Evolutionary conservation across 2,797 vertebrate species (phyloP).

Genomic region (Hephaestus fuliginosus): DNA sequence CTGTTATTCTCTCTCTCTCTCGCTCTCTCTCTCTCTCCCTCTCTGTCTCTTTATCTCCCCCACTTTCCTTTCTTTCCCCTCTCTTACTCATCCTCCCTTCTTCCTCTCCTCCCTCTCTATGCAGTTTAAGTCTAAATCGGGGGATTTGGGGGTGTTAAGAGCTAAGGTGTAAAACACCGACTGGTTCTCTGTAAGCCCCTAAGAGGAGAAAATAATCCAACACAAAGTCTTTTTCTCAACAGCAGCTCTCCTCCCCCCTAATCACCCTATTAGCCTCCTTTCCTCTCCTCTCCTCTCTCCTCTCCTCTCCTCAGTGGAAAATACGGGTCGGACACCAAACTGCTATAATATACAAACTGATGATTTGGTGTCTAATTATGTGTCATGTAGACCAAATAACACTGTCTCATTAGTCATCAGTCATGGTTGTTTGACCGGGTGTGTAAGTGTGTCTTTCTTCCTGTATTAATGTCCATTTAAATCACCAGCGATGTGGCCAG

Average conservation of each 20-base stretch:
- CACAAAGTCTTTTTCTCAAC: slow-evolving; percentile 76
- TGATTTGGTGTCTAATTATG: slow-evolving; percentile 24
- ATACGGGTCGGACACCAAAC: slow-evolving; percentile 7
- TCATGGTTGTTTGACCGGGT: slow-evolving; percentile 11
- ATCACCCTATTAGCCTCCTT: slow-evolving; percentile 69
- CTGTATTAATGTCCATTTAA: slow-evolving; percentile 28
- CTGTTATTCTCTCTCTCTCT: not conserved
- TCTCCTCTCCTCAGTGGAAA: not conserved
- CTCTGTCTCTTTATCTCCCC: not conserved
- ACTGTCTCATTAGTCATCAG: slow-evolving; percentile 1
- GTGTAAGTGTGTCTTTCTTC: slow-evolving; percentile 12
- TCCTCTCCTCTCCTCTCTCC: slow-evolving; percentile 14
- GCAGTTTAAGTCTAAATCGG: slow-evolving; percentile 75
- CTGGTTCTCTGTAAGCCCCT: slow-evolving; percentile 74
- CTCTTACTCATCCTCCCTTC: slow-evolving; percentile 27
- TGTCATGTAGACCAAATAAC: slow-evolving; percentile 2
- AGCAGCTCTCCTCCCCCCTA: slow-evolving; percentile 72
- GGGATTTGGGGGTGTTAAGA: slow-evolving; percentile 77
- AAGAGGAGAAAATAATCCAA: slow-evolving; percentile 78
- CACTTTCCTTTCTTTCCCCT: not conserved
- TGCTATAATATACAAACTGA: slow-evolving; percentile 2
- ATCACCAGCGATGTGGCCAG: not conserved
- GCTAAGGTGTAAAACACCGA: slow-evolving; percentile 77
- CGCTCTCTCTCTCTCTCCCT: not conserved
- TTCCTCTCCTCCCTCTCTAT: slow-evolving; percentile 38